Evolutionary conservation across 2,888 invertebrate genomes (phyloP).

Genomic region (Dicycla oo): DNA sequence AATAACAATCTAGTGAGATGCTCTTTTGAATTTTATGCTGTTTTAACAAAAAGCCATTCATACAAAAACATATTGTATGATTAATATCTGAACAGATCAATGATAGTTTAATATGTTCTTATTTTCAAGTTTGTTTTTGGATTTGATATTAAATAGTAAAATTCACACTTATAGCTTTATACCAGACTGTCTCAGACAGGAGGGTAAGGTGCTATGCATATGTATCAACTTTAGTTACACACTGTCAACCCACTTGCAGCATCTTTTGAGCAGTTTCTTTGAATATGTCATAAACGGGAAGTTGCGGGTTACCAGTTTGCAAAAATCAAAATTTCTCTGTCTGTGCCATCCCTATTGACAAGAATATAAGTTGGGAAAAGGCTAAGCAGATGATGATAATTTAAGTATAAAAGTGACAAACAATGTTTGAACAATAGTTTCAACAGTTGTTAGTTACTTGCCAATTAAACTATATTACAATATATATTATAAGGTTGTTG

Average conservation of each 20-base stretch:
- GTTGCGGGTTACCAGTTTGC: background rate
- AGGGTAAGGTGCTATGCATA: background rate
- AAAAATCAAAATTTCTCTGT: background rate
- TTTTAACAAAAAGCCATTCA: background rate
- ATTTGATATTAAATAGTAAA: background rate
- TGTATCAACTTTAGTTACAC: background rate
- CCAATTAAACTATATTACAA: background rate
- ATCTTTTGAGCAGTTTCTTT: background rate
- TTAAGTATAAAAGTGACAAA: background rate
- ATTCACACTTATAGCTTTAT: background rate
- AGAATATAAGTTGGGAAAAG: background rate
- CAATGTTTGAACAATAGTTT: background rate
- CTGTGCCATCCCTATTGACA: background rate
- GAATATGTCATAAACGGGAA: too few species aligned
- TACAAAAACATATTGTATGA: slow-evolving; percentile 4
- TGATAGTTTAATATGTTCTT: background rate
- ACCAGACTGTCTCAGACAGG: background rate
- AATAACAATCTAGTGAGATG: background rate
- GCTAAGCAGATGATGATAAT: background rate
- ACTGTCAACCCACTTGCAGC: background rate
- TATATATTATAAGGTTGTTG: background rate
- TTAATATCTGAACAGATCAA: background rate
- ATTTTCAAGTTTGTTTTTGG: background rate
- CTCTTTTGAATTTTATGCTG: background rate
- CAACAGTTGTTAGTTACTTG: background rate